These are phyloP conservation scores for Drosophila subquinaria DNA, from an alignment of 2,888 invertebrate genomes.

Conservation along the genomic window DNA sequence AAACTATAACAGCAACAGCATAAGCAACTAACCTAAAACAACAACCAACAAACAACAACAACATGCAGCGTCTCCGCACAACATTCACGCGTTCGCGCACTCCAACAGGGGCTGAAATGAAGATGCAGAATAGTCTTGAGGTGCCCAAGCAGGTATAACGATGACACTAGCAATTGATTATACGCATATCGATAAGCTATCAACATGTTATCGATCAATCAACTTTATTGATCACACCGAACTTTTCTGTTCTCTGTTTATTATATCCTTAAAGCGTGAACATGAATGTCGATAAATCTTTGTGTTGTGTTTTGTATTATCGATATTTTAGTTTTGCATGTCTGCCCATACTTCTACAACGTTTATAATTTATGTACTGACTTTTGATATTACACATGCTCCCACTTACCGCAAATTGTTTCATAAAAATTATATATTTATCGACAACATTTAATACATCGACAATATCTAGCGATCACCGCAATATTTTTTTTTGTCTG, in stretches of 20 bases:
- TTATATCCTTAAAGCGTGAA: not conserved
- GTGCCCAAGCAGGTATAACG: conserved; percentile 92
- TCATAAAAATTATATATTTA: not conserved
- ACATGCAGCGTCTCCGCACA: conserved; percentile 89
- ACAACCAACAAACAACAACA: conserved; percentile 16
- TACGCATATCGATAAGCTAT: conserved; percentile 1
- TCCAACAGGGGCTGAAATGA: conserved; percentile 96
- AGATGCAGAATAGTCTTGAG: conserved; percentile 95
- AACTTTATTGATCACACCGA: not conserved
- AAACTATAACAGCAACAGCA: conserved; percentile 22
- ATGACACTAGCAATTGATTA: not conserved
- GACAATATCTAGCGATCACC: not conserved
- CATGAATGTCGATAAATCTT: not conserved
- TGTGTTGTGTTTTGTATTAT: not conserved
- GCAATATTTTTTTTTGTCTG: not conserved
- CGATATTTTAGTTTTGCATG: not conserved
- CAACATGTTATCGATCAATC: conserved; percentile 4
- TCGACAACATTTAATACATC: not conserved
- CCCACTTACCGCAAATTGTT: not conserved
- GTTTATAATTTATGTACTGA: not conserved
- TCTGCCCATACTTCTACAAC: not conserved
- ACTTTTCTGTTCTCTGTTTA: not conserved
- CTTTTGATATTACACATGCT: not conserved
- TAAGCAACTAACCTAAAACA: conserved; percentile 35
- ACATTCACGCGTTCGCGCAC: conserved; percentile 95